These are phyloP conservation scores for Drosophila putrida DNA, from an alignment of 2,888 invertebrate species.

Conservation along the genomic window DNA sequence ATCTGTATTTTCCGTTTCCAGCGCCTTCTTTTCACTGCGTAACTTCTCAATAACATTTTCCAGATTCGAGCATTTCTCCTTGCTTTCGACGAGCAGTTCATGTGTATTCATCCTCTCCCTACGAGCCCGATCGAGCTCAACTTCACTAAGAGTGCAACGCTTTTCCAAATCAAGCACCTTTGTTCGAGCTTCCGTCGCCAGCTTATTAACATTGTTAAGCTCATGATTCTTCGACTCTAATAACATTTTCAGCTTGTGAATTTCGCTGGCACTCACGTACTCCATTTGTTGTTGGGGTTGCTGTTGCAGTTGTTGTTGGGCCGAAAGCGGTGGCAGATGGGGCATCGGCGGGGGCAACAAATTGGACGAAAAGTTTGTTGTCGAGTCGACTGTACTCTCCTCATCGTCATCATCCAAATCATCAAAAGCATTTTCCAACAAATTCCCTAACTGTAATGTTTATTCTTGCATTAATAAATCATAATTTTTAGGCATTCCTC, in stretches of 20 bases:
- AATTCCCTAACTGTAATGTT: constrained; percentile 87
- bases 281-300: constrained; percentile 20
- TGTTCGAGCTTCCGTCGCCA: constrained; percentile 72
- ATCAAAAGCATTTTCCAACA: constrained; percentile 89
- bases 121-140: constrained; percentile 88
- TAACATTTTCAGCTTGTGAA: constrained; percentile 77
- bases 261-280: constrained; percentile 49
- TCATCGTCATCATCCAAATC: constrained; percentile 90
- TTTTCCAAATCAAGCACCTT: constrained; percentile 73
- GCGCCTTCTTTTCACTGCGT: constrained; percentile 85
- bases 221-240: constrained; percentile 86
- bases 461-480: not conserved
- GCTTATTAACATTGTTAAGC: constrained; percentile 85
- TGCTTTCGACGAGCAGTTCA: constrained; percentile 87
- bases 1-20: constrained; percentile 86
- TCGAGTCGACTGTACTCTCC: constrained; percentile 88
- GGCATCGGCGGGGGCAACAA: constrained; percentile 49
- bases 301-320: constrained; percentile 20
- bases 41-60: constrained; percentile 81
- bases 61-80: constrained; percentile 83
- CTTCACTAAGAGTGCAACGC: constrained; percentile 87
- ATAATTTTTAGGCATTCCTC: not conserved
- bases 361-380: constrained; percentile 83
- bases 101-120: constrained; percentile 88
- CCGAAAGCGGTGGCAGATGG: constrained; percentile 10